Evolutionary conservation across 2,113 vertebrate species (phyloP).

Genomic region (Abramis brama): DNA sequence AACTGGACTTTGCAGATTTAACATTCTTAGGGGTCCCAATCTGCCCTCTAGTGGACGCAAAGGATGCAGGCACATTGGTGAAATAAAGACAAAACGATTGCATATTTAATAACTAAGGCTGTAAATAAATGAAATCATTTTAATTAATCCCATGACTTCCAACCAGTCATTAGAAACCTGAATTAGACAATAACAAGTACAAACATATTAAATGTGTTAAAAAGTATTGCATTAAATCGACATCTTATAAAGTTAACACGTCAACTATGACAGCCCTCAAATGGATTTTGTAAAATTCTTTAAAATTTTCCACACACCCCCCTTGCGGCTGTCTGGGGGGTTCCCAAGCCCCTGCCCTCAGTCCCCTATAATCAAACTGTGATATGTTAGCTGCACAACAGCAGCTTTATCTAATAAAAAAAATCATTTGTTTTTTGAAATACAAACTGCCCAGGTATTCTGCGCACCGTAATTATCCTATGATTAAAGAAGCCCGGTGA

Average conservation of each 20-base stretch:
- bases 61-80: conserved; percentile 5
- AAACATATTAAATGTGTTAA: not conserved
- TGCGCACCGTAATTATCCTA: not conserved
- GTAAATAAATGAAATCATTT: not conserved
- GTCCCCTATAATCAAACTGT: not conserved
- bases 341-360: not conserved
- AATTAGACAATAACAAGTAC: not conserved
- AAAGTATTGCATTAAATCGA: not conserved
- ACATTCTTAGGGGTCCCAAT: not conserved
- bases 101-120: not conserved
- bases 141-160: not conserved
- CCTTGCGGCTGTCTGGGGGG: not conserved
- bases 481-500: conserved; percentile 10
- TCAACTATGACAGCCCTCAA: not conserved
- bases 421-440: not conserved
- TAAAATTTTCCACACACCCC: not conserved
- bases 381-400: conserved; percentile 5
- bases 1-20: conserved; percentile 13
- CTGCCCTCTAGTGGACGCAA: conserved; percentile 68
- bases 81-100: not conserved
- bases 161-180: not conserved
- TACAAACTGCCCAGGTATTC: conserved; percentile 14
- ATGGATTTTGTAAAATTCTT: not conserved
- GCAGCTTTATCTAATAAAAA: conserved; percentile 10
- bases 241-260: not conserved